Evolutionary conservation across 2,888 invertebrate genomes (phyloP).

Genomic region (Macrophya alboannulata): DNA sequence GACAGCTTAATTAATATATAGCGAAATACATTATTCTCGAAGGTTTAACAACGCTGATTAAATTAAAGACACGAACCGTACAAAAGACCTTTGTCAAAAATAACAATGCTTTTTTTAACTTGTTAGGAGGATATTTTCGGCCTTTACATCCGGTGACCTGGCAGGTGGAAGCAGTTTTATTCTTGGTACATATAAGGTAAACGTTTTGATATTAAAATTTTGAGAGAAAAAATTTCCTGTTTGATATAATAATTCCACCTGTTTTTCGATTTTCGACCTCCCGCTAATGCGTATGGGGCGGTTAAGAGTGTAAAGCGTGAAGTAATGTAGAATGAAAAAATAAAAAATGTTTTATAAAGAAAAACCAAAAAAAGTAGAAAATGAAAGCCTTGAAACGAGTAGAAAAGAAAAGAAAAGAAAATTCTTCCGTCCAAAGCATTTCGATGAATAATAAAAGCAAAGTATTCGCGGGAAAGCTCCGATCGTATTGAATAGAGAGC

Average conservation of each 20-base stretch:
- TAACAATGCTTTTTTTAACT: slow-evolving; percentile 30
- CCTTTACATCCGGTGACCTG: slow-evolving; percentile 7
- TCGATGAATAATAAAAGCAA: not conserved
- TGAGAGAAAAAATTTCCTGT: not conserved
- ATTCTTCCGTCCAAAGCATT: not conserved
- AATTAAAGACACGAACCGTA: slow-evolving; percentile 33
- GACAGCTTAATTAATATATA: slow-evolving; percentile 38
- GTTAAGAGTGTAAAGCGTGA: not conserved
- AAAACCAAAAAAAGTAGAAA: not conserved
- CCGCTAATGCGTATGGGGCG: not conserved
- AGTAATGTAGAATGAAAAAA: slow-evolving; percentile 12
- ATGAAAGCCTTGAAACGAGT: not conserved
- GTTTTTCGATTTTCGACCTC: not conserved
- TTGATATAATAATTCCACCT: slow-evolving; percentile 1
- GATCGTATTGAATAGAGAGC: not conserved
- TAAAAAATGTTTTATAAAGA: not conserved
- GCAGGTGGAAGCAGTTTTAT: not conserved
- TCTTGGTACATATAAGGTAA: not conserved
- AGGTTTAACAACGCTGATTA: slow-evolving; percentile 41
- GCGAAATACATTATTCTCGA: slow-evolving; percentile 3
- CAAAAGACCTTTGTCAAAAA: slow-evolving; percentile 40
- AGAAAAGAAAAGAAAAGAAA: not conserved
- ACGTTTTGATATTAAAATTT: not conserved
- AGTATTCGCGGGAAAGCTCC: not conserved
- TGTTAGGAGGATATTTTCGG: slow-evolving; percentile 39